Conservation (phyloP, 2,113 vertebrate species). For the Poecile atricapillus region DNA sequence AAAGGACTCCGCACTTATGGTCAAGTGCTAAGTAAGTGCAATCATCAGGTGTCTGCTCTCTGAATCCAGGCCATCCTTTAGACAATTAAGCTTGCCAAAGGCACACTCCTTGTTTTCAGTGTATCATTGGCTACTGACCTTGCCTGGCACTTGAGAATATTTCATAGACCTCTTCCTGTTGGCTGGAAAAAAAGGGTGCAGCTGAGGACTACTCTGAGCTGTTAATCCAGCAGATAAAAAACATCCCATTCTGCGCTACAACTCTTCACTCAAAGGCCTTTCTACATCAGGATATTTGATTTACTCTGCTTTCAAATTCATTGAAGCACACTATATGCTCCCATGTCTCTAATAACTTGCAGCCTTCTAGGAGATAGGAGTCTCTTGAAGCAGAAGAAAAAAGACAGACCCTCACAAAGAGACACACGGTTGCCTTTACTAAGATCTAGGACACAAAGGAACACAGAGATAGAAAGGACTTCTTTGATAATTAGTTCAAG, state of each 20-base stretch:
- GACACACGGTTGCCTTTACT: background rate
- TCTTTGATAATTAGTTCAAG: constrained; percentile 47
- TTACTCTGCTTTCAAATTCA: constrained; percentile 47
- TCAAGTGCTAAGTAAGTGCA: constrained; percentile 11
- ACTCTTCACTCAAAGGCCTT: constrained; percentile 32
- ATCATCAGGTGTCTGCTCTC: background rate
- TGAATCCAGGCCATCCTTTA: constrained; percentile 3
- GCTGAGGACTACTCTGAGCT: constrained; percentile 11
- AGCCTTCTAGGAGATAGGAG: constrained; percentile 19
- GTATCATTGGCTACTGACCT: background rate
- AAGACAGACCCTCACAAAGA: constrained; percentile 29
- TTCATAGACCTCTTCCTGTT: constrained; percentile 25
- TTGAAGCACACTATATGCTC: constrained; percentile 27
- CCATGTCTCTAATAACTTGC: constrained; percentile 33
- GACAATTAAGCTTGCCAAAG: background rate
- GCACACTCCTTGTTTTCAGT: background rate
- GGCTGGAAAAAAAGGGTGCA: background rate
- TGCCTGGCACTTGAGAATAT: background rate
- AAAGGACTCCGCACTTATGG: background rate
- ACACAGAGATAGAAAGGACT: constrained; percentile 4
- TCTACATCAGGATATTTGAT: constrained; percentile 28
- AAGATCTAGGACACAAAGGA: constrained; percentile 21
- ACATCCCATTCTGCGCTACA: background rate
- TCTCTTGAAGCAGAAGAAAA: constrained; percentile 51
- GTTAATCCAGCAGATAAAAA: constrained; percentile 40